These are phyloP conservation scores for Kryptopterus vitreolus DNA, from an alignment of 2,797 vertebrate genomes.

Conservation along the genomic window DNA sequence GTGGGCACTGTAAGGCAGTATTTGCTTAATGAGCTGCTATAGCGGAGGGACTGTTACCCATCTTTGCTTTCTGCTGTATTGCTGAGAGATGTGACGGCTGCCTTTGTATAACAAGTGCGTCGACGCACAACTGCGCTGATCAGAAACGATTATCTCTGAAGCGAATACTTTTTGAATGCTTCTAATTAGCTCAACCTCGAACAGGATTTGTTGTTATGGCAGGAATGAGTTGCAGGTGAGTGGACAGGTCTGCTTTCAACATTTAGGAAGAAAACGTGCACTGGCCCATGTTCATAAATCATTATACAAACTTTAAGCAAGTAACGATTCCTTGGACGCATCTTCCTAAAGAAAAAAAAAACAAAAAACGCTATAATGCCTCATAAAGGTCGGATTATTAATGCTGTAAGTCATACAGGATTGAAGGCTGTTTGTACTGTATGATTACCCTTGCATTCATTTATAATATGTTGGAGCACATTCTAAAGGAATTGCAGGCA, in stretches of 20 bases:
- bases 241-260: neutral
- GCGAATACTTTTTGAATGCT: neutral
- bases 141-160: slow-evolving; percentile 11
- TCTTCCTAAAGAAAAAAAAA: no score
- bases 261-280: neutral
- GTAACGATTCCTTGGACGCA: neutral
- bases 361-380: neutral
- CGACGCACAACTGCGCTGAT: neutral
- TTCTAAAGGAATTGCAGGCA: neutral
- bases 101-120: slow-evolving; percentile 11
- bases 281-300: neutral
- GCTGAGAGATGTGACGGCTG: slow-evolving; percentile 9
- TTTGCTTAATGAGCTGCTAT: slow-evolving; percentile 48
- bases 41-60: slow-evolving; percentile 14
- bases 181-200: neutral
- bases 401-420: neutral
- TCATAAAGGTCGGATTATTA: neutral
- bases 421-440: neutral
- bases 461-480: neutral
- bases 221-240: neutral
- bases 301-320: neutral
- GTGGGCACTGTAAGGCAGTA: slow-evolving; percentile 19
- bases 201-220: neutral
- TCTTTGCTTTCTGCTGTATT: slow-evolving; percentile 7
- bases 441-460: neutral